Evolutionary conservation across 2,888 invertebrate species (phyloP).

Genomic region (Falcaria lacertinaria): DNA sequence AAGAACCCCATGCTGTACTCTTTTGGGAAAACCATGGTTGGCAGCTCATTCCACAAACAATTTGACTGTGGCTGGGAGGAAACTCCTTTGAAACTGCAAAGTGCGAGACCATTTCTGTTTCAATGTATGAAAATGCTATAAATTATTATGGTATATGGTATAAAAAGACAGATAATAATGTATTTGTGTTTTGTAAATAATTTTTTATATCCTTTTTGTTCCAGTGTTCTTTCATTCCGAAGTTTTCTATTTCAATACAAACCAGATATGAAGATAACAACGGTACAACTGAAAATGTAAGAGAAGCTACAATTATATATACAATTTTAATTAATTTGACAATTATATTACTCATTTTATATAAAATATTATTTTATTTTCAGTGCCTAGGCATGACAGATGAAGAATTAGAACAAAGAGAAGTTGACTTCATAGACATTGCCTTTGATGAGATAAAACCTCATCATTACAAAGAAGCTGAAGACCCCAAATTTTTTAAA

Average conservation of each 20-base stretch:
- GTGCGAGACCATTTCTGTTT: too few relatives aligned
- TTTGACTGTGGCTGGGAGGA: too few relatives aligned
- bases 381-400: constrained; percentile 87
- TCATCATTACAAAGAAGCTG: constrained; percentile 93
- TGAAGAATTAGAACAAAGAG: constrained; percentile 85
- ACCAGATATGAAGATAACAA: constrained; percentile 94
- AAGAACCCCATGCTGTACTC: too few relatives aligned
- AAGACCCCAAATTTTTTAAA: constrained; percentile 91
- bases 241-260: constrained; percentile 90
- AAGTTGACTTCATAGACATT: constrained; percentile 91
- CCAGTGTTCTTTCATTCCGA: constrained; percentile 94
- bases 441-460: constrained; percentile 91
- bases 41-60: too few relatives aligned
- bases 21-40: too few relatives aligned
- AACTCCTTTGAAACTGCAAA: too few relatives aligned
- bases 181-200: too few relatives aligned
- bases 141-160: too few relatives aligned
- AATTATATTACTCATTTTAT: too few relatives aligned
- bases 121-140: too few relatives aligned
- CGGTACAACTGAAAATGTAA: constrained; percentile 93
- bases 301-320: constrained; percentile 23
- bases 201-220: constrained; percentile 48
- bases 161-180: too few relatives aligned
- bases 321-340: too few relatives aligned
- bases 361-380: constrained; percentile 27